A percentile compares a stretch with the other conserved stretches of the same genome.
phyloP scores from a whole-genome alignment of 2,113 vertebrate species.

The Numida meleagris region DNA sequence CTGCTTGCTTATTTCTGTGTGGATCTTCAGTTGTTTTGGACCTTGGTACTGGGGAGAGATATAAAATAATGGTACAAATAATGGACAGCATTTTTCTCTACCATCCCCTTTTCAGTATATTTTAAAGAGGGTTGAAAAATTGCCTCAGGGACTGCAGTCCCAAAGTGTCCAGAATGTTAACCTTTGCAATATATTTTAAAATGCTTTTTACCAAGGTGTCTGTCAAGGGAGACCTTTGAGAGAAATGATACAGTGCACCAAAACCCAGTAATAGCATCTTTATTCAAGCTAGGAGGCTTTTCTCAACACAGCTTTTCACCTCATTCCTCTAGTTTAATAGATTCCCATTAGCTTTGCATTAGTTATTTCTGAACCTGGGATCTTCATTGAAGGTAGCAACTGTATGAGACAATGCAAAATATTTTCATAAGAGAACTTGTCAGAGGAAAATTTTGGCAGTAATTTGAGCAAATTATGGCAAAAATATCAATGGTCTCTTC shows the following conservation, averaged over 20 bases:
- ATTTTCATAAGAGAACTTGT: not conserved
- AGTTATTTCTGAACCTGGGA: not conserved
- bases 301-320: not conserved
- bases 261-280: not conserved
- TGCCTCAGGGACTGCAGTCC: not conserved
- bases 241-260: not conserved
- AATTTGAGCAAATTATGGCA: conserved; percentile 31
- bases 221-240: conserved; percentile 8
- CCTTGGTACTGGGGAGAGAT: not conserved
- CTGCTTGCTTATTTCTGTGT: not conserved
- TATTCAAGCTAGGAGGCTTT: not conserved
- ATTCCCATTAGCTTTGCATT: not conserved
- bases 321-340: not conserved
- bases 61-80: not conserved
- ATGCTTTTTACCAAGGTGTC: not conserved
- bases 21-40: not conserved
- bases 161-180: not conserved
- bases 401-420: not conserved
- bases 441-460: conserved; percentile 24
- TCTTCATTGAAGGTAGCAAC: not conserved
- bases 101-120: not conserved
- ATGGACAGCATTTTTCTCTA: not conserved
- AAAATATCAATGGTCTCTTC: conserved; percentile 54
- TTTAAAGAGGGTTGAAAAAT: not conserved
- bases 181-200: conserved; percentile 14